These are phyloP conservation scores for Spodoptera frugiperda DNA, from an alignment of 1,140 invertebrate genomes.

Conservation along the genomic window DNA sequence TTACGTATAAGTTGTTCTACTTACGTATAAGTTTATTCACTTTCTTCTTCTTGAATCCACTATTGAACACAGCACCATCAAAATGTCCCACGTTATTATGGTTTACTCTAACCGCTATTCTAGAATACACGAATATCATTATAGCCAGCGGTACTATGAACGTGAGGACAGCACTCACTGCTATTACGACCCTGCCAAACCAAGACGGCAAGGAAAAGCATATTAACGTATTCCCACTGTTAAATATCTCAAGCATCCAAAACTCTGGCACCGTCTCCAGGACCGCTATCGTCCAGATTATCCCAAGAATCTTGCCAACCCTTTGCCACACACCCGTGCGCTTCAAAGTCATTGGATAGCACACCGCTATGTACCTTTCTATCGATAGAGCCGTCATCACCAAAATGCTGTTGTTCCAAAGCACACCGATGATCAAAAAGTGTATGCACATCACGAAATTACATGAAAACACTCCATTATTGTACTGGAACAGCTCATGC, in stretches of 20 bases:
- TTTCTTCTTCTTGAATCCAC: slow-evolving; percentile 69
- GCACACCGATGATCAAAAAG: slow-evolving; percentile 55
- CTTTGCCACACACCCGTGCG: slow-evolving; percentile 62
- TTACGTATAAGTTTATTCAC: slow-evolving; percentile 78
- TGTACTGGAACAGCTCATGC: slow-evolving; percentile 32
- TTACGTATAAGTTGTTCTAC: slow-evolving; percentile 49
- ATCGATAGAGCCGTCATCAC: slow-evolving; percentile 74
- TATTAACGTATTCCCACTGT: slow-evolving; percentile 54
- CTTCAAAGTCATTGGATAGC: slow-evolving; percentile 68
- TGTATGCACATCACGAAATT: slow-evolving; percentile 64
- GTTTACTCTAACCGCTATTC: slow-evolving; percentile 75
- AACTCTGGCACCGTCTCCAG: slow-evolving; percentile 68
- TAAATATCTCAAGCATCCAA: slow-evolving; percentile 64
- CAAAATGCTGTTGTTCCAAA: slow-evolving; percentile 75
- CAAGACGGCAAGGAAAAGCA: slow-evolving; percentile 69
- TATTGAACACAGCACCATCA: slow-evolving; percentile 66
- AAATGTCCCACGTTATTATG: slow-evolving; percentile 54
- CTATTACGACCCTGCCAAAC: slow-evolving; percentile 65
- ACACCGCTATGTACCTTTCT: slow-evolving; percentile 76
- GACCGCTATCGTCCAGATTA: slow-evolving; percentile 71
- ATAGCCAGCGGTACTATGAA: slow-evolving; percentile 72
- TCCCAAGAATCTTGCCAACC: slow-evolving; percentile 67
- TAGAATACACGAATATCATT: slow-evolving; percentile 72
- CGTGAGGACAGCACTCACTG: slow-evolving; percentile 64
- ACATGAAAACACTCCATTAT: slow-evolving; percentile 60